A percentile compares a stretch with the other conserved stretches of the same genome.
These are phyloP conservation scores for Subanguina moxae DNA, from an alignment of 1,140 invertebrate genomes.

Conservation along the genomic window DNA sequence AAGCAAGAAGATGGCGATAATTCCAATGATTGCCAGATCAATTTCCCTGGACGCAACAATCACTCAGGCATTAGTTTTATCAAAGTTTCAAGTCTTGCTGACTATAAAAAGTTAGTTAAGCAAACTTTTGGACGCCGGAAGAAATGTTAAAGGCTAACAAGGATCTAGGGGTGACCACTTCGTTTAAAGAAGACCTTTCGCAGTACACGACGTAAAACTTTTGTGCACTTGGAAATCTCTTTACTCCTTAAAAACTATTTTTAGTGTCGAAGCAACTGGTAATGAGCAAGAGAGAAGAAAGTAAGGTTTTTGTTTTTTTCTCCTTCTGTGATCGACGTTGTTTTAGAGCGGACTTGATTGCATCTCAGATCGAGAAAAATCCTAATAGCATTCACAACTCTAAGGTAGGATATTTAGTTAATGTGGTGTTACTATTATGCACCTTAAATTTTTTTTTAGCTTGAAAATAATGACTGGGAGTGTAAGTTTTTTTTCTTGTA, in stretches of 20 bases:
- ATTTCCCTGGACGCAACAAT: not conserved
- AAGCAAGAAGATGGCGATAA: not conserved
- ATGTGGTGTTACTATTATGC: too few relatives aligned
- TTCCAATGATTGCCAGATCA: not conserved
- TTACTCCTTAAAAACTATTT: constrained; percentile 11
- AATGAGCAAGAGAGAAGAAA: constrained; percentile 7
- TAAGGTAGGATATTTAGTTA: not conserved
- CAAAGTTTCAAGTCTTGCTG: too few relatives aligned
- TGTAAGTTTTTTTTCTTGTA: too few relatives aligned
- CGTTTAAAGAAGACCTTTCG: constrained; percentile 27
- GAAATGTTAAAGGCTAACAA: constrained; percentile 29
- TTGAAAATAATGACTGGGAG: too few relatives aligned
- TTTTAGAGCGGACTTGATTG: constrained; percentile 16
- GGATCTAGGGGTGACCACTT: constrained; percentile 13
- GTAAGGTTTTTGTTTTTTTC: not conserved
- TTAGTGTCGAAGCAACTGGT: constrained; percentile 18
- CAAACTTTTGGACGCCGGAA: constrained; percentile 33
- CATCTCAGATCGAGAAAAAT: constrained; percentile 21
- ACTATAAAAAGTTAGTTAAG: too few relatives aligned
- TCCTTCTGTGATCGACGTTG: too few relatives aligned
- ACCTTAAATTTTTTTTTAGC: too few relatives aligned
- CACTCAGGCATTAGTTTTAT: too few relatives aligned
- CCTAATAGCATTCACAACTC: not conserved
- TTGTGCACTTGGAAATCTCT: constrained; percentile 7
- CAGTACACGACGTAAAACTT: constrained; percentile 31